These are phyloP conservation scores for Chrysocyon brachyurus DNA, from an alignment of 2,797 vertebrate genomes.

Conservation along the genomic window DNA sequence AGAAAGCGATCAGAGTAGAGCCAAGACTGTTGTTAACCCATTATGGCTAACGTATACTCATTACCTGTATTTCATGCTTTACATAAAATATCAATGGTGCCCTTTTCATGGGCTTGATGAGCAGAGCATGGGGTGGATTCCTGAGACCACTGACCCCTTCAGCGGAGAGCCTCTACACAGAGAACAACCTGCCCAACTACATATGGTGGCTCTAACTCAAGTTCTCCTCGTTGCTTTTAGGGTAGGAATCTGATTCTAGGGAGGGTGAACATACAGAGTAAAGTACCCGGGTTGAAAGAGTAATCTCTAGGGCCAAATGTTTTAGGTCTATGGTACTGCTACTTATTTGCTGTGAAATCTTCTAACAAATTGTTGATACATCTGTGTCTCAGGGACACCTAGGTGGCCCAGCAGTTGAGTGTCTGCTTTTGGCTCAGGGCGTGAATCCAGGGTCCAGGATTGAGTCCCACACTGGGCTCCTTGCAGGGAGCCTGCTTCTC, in stretches of 20 bases:
- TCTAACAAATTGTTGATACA: not conserved
- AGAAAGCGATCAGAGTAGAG: not conserved
- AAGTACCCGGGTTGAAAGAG: not conserved
- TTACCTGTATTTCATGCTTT: not conserved
- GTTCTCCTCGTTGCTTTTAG: not conserved
- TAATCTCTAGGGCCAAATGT: not conserved
- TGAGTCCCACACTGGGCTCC: too few relatives aligned
- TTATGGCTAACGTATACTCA: fast-evolving
- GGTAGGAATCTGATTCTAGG: not conserved
- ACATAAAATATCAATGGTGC: fast-evolving
- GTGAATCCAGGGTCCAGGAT: too few relatives aligned
- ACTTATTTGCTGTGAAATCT: not conserved
- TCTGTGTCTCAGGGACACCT: not conserved
- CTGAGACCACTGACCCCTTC: not conserved
- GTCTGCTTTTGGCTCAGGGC: too few relatives aligned
- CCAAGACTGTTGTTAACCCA: not conserved
- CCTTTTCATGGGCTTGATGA: not conserved
- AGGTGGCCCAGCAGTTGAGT: too few relatives aligned
- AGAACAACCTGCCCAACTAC: not conserved
- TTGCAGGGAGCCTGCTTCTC: too few relatives aligned
- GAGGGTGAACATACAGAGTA: not conserved
- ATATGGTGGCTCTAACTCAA: not conserved
- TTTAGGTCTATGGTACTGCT: not conserved
- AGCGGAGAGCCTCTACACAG: not conserved
- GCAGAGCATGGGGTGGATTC: not conserved